Conservation (phyloP, 2,888 invertebrate species). For the Helicoverpa assulta region DNA sequence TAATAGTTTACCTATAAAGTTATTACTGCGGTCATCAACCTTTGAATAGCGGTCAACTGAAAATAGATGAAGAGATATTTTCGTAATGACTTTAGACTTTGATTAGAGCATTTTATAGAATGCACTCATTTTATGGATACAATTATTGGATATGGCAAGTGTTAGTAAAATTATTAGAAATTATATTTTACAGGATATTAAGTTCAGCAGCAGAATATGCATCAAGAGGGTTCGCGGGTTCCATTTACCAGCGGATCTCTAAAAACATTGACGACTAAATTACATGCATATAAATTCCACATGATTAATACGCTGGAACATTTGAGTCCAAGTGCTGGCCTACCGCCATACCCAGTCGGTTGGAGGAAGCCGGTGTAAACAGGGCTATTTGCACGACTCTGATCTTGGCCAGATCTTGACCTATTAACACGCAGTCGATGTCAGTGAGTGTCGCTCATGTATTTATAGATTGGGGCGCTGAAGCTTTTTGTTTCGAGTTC, state of each 20-base stretch:
- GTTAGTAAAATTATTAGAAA: too few species aligned
- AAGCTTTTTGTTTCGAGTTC: constrained; percentile 76
- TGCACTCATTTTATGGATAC: too few species aligned
- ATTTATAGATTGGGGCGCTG: constrained; percentile 85
- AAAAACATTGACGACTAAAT: constrained; percentile 47
- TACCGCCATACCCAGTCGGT: constrained; percentile 63
- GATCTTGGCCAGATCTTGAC: constrained; percentile 90
- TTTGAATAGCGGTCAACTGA: background rate
- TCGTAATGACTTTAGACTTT: background rate
- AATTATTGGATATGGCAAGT: too few species aligned
- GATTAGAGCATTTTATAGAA: too few species aligned
- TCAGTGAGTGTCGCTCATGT: constrained; percentile 85
- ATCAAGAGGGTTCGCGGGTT: too few species aligned
- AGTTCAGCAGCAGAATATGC: too few species aligned
- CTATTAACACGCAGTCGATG: constrained; percentile 87
- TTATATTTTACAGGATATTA: too few species aligned
- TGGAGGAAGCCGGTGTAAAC: constrained; percentile 82
- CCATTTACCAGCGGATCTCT: background rate
- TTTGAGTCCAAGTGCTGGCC: constrained; percentile 61
- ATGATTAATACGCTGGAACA: constrained; percentile 46
- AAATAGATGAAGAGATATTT: background rate
- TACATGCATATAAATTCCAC: constrained; percentile 45
- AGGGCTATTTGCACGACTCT: constrained; percentile 83
- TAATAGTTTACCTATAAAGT: background rate
- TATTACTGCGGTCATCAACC: background rate